phyloP scores from a whole-genome alignment of 1,140 invertebrate genomes.

The Chymomyza costata region DNA sequence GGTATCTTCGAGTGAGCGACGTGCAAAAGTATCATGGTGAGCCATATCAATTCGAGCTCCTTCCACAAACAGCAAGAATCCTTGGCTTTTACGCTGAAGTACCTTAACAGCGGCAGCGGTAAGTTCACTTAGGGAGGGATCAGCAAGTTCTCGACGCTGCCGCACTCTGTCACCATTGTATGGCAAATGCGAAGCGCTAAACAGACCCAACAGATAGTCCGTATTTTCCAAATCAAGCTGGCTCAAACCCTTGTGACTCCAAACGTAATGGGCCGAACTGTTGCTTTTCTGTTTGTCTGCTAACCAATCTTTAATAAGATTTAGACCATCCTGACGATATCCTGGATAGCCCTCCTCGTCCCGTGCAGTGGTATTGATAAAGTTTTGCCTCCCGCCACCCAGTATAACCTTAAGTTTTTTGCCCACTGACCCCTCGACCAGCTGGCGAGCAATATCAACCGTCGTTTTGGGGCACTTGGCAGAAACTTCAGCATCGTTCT shows the following conservation, averaged over 20 bases:
- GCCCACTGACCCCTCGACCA: conserved; percentile 82
- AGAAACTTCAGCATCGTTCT: conserved; percentile 81
- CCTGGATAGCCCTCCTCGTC: conserved; percentile 82
- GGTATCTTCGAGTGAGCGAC: conserved; percentile 86
- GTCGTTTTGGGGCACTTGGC: conserved; percentile 45
- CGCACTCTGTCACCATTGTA: conserved; percentile 75
- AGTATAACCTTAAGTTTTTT: conserved; percentile 80
- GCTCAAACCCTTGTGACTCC: conserved; percentile 79
- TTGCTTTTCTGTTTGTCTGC: conserved; percentile 76
- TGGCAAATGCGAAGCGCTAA: conserved; percentile 74
- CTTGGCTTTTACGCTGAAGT: conserved; percentile 85
- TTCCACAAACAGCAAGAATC: conserved; percentile 93
- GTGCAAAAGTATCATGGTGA: conserved; percentile 87
- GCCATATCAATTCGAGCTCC: conserved; percentile 90
- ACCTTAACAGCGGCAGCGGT: conserved; percentile 87
- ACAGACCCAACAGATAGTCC: conserved; percentile 84
- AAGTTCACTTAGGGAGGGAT: conserved; percentile 89
- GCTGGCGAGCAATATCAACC: conserved; percentile 84
- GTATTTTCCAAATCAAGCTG: conserved; percentile 79
- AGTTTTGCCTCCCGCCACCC: conserved; percentile 84
- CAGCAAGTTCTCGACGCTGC: conserved; percentile 75
- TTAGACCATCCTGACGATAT: conserved; percentile 77
- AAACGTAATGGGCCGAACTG: conserved; percentile 79
- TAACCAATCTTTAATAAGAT: conserved; percentile 83
- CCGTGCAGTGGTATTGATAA: conserved; percentile 78